These are phyloP conservation scores for Virgularia gustaviana DNA, from an alignment of 92 coral and sea anemone species.

Conservation along the genomic window DNA sequence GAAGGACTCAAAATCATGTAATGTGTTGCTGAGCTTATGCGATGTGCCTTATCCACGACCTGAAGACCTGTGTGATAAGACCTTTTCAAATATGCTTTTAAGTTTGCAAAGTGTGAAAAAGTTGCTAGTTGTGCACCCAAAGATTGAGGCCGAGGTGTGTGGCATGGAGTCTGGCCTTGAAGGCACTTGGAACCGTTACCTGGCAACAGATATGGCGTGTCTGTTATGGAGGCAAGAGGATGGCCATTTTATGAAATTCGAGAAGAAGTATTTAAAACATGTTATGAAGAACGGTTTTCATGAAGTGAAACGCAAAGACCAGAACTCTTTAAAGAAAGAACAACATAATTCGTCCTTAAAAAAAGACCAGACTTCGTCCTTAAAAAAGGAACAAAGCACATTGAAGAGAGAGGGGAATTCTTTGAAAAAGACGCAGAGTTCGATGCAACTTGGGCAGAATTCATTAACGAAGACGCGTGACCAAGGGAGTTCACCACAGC, in stretches of 20 bases:
- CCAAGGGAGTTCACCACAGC: too few relatives aligned
- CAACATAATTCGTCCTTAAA: neutral
- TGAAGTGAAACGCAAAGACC: neutral
- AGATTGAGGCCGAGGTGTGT: constrained; percentile 24
- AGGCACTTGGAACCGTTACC: constrained; percentile 38
- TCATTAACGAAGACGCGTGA: too few relatives aligned
- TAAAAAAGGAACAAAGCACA: neutral
- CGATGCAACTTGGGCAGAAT: too few relatives aligned
- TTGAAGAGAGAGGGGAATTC: too few relatives aligned
- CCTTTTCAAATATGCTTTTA: constrained; percentile 11
- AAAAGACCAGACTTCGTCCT: neutral
- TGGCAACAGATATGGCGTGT: constrained; percentile 28
- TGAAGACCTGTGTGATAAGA: constrained; percentile 31
- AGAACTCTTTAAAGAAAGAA: neutral
- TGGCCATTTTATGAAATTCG: constrained; percentile 13
- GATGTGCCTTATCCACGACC: constrained; percentile 38
- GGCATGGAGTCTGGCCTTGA: constrained; percentile 28
- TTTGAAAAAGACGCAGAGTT: too few relatives aligned
- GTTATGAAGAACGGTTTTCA: constrained; percentile 18
- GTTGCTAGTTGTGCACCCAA: constrained; percentile 8
- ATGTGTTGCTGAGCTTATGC: constrained; percentile 12
- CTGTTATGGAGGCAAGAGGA: constrained; percentile 23
- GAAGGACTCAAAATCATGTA: constrained; percentile 2
- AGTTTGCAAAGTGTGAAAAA: constrained; percentile 5
- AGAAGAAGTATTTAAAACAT: constrained; percentile 25